These are phyloP conservation scores for Iphiclides podalirius DNA, from an alignment of 2,888 invertebrate genomes.

Conservation along the genomic window DNA sequence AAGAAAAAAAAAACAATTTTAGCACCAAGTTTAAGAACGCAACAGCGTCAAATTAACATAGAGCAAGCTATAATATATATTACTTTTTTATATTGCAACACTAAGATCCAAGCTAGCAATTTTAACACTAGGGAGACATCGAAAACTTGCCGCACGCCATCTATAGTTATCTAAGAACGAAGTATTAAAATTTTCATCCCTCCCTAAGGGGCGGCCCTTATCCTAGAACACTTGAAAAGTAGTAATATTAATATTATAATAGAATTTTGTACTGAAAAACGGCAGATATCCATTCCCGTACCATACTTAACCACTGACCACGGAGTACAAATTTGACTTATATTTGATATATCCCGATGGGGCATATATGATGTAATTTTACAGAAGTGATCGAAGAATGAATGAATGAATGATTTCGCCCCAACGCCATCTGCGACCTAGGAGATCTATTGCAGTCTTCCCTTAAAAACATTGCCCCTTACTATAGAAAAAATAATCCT, in stretches of 20 bases:
- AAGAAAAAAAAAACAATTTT: slow-evolving; percentile 5
- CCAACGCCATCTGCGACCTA: too few species aligned
- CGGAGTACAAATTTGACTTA: slow-evolving; percentile 25
- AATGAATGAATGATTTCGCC: too few species aligned
- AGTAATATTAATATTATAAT: slow-evolving; percentile 40
- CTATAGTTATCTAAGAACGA: slow-evolving; percentile 1
- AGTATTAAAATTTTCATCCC: slow-evolving; percentile 1
- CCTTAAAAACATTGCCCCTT: too few species aligned
- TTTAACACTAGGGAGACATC: background rate
- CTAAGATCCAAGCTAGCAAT: background rate
- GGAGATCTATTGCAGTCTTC: too few species aligned
- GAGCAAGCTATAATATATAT: slow-evolving; percentile 19
- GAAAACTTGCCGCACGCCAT: background rate
- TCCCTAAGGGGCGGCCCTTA: too few species aligned
- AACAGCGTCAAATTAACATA: slow-evolving; percentile 10
- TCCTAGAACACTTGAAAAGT: slow-evolving; percentile 32
- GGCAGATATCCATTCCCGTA: slow-evolving; percentile 45
- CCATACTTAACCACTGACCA: slow-evolving; percentile 22
- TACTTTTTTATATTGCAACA: slow-evolving; percentile 22
- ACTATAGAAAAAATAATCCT: too few species aligned
- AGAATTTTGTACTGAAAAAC: slow-evolving; percentile 74
- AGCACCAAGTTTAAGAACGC: slow-evolving; percentile 21
- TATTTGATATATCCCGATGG: too few species aligned
- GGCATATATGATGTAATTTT: too few species aligned
- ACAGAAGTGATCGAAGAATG: too few species aligned